Base-by-base conservation (phyloP, 92 coral and sea anemone species). In the Hydrozoanthus gracilis region DNA sequence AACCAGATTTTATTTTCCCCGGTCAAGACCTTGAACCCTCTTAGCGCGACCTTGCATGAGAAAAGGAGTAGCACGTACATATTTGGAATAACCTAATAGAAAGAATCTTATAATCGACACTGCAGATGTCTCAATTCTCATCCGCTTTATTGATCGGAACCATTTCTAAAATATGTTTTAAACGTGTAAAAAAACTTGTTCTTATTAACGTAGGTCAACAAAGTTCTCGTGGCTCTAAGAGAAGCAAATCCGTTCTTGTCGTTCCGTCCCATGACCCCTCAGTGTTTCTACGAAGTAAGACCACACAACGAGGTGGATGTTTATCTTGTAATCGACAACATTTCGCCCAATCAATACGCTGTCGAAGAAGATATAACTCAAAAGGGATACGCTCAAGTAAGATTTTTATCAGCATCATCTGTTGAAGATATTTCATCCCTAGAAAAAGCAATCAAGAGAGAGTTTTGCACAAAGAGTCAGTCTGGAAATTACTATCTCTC, bases 241-340 rank as follows among this genome's bases (percentile, higher is more conserved):
- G 77, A 82, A 49, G 87, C 76, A 60, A 92, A 89, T 56, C 35
- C 80, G 56, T 82, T 64, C 51, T 84, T 92, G 20, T 68, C 86
- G 52, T 77, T 92, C 18, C 77, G 86, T 48, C 47, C 90, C 62
- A 91, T 95, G 94, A 91, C 88, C 7, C 93, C 96, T 45, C 82
- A 82, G 56, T 91, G 93, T 35, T 91, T 82, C 74, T 95, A 91
- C 78, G 98, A 95, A 69, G 47, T 79, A 20, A 92, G 68, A 72
- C 88, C 92, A 39, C 88, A 88, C 62, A 95, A 89, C 54, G 96
- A 95, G 68, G 89, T 95, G 67, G 96, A 95, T 78, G 61, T 95
- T 3, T 92, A 86, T 76, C 90, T 95, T 15, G 64, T 91, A 6
- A 79, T 95, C 47, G 91, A 92, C 8, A 80, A 78, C 73, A 47